Percentiles rank a stretch among this genome's conserved stretches.
Conservation (phyloP, 1,140 invertebrate genomes). For the Papilio helenus region DNA sequence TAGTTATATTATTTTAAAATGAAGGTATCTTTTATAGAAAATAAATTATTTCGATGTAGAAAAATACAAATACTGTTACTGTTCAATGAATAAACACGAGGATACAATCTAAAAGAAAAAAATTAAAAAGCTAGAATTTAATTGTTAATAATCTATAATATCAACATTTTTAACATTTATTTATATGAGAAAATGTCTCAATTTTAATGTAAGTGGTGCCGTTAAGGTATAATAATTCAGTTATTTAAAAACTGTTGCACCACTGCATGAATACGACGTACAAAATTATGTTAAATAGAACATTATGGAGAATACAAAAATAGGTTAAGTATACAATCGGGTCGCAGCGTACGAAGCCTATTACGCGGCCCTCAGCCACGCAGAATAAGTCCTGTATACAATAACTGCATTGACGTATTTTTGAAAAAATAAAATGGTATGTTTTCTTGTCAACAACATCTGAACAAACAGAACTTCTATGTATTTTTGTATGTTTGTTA, state of each 20-base stretch:
- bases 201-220: not conserved
- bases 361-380: slow-evolving; percentile 1
- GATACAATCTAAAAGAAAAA: no score
- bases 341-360: slow-evolving; percentile 1
- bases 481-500: no score
- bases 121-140: no score
- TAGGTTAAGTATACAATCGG: slow-evolving; percentile 23
- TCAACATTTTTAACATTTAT: no score
- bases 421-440: not conserved
- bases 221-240: not conserved
- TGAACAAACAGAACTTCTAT: not conserved
- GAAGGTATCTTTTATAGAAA: not conserved
- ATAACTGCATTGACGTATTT: slow-evolving; percentile 10
- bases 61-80: no score
- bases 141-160: no score
- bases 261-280: not conserved
- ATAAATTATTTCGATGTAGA: not conserved
- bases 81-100: no score
- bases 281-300: not conserved
- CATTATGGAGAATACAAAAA: slow-evolving; percentile 13
- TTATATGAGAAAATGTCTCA: no score
- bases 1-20: not conserved
- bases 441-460: not conserved
- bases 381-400: not conserved
- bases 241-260: not conserved